Percentiles rank a stretch among this genome's conserved stretches.
phyloP scores from a whole-genome alignment of 2,113 vertebrate species.

The Elaphurus davidianus region DNA sequence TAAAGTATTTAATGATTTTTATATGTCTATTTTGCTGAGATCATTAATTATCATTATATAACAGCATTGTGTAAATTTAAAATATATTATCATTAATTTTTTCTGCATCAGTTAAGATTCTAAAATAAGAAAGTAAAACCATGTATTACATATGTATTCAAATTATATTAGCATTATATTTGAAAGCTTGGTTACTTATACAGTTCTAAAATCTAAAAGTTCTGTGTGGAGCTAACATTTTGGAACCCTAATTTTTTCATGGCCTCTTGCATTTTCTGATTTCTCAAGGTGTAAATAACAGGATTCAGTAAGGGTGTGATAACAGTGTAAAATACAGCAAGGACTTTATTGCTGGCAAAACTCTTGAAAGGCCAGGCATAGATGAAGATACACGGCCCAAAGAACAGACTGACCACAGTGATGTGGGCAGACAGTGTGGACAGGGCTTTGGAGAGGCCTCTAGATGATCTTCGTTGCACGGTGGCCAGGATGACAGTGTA shows the following conservation, averaged over 20 bases:
- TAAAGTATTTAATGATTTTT: not conserved
- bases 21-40: not conserved
- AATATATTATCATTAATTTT: not conserved
- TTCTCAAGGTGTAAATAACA: constrained; percentile 40
- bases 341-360: constrained; percentile 30
- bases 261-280: constrained; percentile 19
- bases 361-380: constrained; percentile 39
- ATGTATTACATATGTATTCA: not conserved
- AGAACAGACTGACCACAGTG: constrained; percentile 45
- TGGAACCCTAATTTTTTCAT: constrained; percentile 8
- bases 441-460: constrained; percentile 35
- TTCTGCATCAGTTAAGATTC: not conserved
- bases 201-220: not conserved
- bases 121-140: not conserved
- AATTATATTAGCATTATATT: not conserved
- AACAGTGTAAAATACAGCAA: constrained; percentile 47
- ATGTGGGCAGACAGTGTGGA: constrained; percentile 32
- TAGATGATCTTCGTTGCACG: not conserved
- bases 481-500: constrained; percentile 54
- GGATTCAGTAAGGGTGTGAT: constrained; percentile 46
- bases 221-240: not conserved
- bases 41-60: not conserved
- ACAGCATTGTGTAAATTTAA: not conserved
- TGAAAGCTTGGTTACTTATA: not conserved
- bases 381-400: constrained; percentile 33